These are phyloP conservation scores for Nebria brevicollis DNA, from an alignment of 2,888 invertebrate species.

Conservation along the genomic window DNA sequence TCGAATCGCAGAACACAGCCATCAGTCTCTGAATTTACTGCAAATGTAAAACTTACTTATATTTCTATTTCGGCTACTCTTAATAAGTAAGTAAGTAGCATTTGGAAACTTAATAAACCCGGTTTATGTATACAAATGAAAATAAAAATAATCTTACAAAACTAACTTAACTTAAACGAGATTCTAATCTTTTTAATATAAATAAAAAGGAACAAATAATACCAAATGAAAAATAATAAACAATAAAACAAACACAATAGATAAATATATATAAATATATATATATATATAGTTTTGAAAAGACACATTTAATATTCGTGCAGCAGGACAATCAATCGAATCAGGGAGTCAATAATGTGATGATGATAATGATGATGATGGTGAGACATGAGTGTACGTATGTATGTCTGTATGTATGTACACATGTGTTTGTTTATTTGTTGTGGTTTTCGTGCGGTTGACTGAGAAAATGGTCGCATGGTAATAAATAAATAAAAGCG, in stretches of 20 bases:
- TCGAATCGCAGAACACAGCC: not conserved
- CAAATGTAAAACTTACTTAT: not conserved
- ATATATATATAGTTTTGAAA: not conserved
- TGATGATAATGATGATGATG: not conserved
- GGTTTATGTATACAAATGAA: not conserved
- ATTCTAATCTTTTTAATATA: slow-evolving; percentile 1
- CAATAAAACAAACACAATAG: not conserved
- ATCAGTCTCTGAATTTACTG: not conserved
- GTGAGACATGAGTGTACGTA: not conserved
- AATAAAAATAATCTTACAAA: slow-evolving; percentile 25
- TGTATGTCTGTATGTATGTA: not conserved
- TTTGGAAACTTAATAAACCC: not conserved
- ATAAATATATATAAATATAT: not conserved
- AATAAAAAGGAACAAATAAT: slow-evolving; percentile 1
- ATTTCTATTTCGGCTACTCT: not conserved
- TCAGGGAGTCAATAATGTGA: not conserved
- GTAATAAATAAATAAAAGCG: slow-evolving; percentile 28
- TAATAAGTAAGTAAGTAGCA: not conserved
- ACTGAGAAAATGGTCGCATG: slow-evolving; percentile 6
- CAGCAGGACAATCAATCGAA: not conserved
- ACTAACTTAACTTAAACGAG: not conserved
- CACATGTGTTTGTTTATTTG: not conserved
- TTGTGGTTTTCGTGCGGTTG: not conserved
- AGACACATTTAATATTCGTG: not conserved
- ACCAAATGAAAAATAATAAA: slow-evolving; percentile 1